Base-by-base conservation (phyloP, 2,888 invertebrate genomes). In the Hyposoter dolosus region DNA sequence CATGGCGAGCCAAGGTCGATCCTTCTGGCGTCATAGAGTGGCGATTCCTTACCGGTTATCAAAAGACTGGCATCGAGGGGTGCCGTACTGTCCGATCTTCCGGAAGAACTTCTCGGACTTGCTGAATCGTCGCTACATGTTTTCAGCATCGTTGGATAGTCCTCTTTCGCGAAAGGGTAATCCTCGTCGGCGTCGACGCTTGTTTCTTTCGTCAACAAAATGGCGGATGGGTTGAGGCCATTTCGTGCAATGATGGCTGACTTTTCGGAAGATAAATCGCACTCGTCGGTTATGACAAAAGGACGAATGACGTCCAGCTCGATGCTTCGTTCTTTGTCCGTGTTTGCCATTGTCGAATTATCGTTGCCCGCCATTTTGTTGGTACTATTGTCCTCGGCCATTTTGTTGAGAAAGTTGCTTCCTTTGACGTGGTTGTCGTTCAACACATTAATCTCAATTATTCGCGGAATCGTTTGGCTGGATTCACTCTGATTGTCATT, bases 161-260 rank as follows among this genome's bases (percentile, higher is more conserved):
- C 93, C 82, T 94, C 94, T 77, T 94, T 94, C n/a, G 94, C 94
- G 83, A 94, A 94, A 0, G 94, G 94, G 50, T 94, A 94, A 68
- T 94, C 94, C 86, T 94, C 93, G 82, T 94, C 94, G 7, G 90
- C 89, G 88, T 93, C 94, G n/a, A 94, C 93, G 85, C 92, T 92
- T 0, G 94, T 91, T 83, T 93, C 93, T 53, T 92, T 92, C 63
- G 92, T 92, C 0, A 75, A 45, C 28, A 76, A 50, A 50, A 84
- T 68, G 47, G 79, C 56, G 6, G 81, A n/a, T 3, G 83, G 50
- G 40, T 63, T 28, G n/a, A 84, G 80, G 9, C 87, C 87, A n/a
- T 56, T 66, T 45, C 75, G 69, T 6, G 77, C 28, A 12, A 81
- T 28, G 15, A 77, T 50, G 10, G 65, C 53, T 7, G 47, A n/a